Conservation (phyloP, 2,888 invertebrate species). For the Dicranocentrus wangi region DNA sequence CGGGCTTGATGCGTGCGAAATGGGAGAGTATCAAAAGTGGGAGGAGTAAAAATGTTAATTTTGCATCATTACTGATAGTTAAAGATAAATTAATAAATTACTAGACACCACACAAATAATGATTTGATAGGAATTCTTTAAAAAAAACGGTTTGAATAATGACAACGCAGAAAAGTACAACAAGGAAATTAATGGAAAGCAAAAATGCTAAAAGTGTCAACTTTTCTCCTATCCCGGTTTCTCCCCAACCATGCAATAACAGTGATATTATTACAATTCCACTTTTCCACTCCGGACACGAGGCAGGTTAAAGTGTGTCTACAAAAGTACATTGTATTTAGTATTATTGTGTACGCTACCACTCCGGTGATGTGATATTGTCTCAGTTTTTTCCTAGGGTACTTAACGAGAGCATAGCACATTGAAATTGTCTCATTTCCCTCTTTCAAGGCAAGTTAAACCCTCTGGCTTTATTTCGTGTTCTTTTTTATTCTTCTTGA, state of each 20-base stretch:
- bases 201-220: too few relatives aligned
- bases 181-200: not conserved
- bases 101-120: too few relatives aligned
- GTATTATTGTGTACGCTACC: not conserved
- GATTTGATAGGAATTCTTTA: too few relatives aligned
- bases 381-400: not conserved
- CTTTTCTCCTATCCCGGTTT: too few relatives aligned
- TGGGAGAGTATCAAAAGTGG: too few relatives aligned
- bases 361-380: not conserved
- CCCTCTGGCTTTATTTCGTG: conserved; percentile 36
- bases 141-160: not conserved
- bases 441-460: conserved; percentile 19
- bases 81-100: too few relatives aligned
- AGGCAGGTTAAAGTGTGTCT: conserved; percentile 4
- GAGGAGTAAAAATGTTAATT: too few relatives aligned
- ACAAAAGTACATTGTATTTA: not conserved
- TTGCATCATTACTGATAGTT: too few relatives aligned
- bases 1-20: too few relatives aligned
- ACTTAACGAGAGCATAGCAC: conserved; percentile 14
- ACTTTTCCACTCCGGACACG: not conserved
- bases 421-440: conserved; percentile 36
- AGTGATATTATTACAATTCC: conserved; percentile 7
- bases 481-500: conserved; percentile 38
- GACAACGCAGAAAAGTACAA: not conserved
- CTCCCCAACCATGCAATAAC: not conserved